Conservation (phyloP, 2,113 vertebrate genomes). For the Anser cygnoides region DNA sequence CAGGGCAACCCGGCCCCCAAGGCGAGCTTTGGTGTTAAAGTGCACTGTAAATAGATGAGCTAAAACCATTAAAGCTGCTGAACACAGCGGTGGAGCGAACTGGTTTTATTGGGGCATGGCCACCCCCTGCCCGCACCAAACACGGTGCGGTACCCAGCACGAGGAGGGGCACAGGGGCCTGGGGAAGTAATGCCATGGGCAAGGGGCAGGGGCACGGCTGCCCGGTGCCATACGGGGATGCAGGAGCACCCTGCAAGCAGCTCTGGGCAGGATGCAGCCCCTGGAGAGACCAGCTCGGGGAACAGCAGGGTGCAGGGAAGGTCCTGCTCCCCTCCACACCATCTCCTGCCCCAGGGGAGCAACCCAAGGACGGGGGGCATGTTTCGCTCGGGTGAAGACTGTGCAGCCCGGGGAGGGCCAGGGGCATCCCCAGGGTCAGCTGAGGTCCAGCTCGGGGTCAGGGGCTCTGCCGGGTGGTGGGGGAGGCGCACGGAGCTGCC, state of each 20-base stretch:
- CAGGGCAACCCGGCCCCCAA: neutral
- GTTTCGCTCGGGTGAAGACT: neutral
- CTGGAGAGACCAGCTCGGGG: neutral
- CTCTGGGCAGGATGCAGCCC: neutral
- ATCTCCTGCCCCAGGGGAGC: neutral
- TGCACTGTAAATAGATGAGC: constrained; percentile 75
- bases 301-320: accelerated
- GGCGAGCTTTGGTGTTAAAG: constrained; percentile 2
- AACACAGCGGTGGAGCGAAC: neutral
- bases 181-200: neutral
- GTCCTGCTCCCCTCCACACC: neutral
- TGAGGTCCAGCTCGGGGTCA: neutral
- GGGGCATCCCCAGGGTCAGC: neutral
- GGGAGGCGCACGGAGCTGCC: constrained; percentile 76
- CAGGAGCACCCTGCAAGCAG: neutral
- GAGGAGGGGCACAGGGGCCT: neutral
- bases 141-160: neutral
- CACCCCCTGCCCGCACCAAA: too few relatives aligned
- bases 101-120: constrained; percentile 22
- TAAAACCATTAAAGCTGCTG: constrained; percentile 78
- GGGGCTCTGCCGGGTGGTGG: constrained; percentile 69
- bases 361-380: accelerated
- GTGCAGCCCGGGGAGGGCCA: accelerated
- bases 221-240: neutral
- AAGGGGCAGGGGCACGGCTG: neutral